Evolutionary conservation across 2,797 vertebrate species (phyloP), one percentile per base, ranked within the genome.

Genomic region (Babyrousa celebensis): DNA sequence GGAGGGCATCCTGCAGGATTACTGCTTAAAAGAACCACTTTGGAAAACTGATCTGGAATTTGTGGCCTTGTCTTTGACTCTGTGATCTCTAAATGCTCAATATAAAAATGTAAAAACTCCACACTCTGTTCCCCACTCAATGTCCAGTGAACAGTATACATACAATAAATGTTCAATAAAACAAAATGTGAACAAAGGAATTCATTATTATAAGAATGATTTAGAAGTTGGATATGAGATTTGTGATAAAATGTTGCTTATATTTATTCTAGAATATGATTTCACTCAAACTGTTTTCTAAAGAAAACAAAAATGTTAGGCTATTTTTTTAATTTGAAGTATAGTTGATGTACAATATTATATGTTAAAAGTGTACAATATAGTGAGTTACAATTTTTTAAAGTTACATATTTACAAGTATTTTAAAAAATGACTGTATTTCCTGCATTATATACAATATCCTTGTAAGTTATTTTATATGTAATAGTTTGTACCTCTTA

Each of bases 231-330:
- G 27, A 12, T 16, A 71, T n/a, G 36, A 60, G 56, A 25, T 84
- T 27, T 25, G 10, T 52, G 71, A 48, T 27, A 72, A 93, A 23
- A 8, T 15, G 17, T 56, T 58, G 29, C 12, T 74, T 91, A 32
- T 65, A 5, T 90, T 80, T 80, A 71, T 58, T 71, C 72, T 72
- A 12, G 21, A 89, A 63, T 63, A 2, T n/a, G 6, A 23, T 72
- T 85, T 96, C 43, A 79, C 27, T 36, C 9, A 32, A 77, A 93
- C 15, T 43, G 14, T 68, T 16, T 80, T 68, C 43, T 40, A 87
- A 74, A 91, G 21, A 82, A 93, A 89, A 88, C 9, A 60, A 58
- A 95, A 68, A 40, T 27, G 6, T 68, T 83, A 36, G 18, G 29
- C 52, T 27, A 14, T 58, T 58, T 58, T 58, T 58, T 58, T 56